These are phyloP conservation scores for Tinea trinotella DNA, from an alignment of 2,888 invertebrate species.

Conservation along the genomic window DNA sequence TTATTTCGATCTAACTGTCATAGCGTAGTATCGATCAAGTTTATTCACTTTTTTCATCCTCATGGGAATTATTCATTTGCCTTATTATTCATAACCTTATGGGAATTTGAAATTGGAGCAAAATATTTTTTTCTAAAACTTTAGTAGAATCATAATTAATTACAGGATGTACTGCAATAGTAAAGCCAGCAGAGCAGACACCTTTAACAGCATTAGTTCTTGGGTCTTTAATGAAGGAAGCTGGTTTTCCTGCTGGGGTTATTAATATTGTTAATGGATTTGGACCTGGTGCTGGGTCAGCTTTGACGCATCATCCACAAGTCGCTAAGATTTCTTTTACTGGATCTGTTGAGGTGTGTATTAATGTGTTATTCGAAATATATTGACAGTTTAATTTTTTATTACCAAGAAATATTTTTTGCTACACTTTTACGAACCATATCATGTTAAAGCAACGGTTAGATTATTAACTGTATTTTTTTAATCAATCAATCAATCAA, in stretches of 20 bases:
- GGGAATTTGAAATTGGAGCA: too few species aligned
- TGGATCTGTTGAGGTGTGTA: constrained; percentile 45
- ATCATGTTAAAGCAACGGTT: too few species aligned
- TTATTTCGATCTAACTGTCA: too few species aligned
- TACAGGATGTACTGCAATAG: constrained; percentile 81
- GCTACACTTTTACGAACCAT: too few species aligned
- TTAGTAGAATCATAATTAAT: neutral
- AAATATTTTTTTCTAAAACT: neutral
- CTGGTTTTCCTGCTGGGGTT: constrained; percentile 92
- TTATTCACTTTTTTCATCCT: too few species aligned
- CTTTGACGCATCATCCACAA: constrained; percentile 78
- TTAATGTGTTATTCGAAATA: neutral
- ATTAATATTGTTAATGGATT: constrained; percentile 91
- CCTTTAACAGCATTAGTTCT: constrained; percentile 89
- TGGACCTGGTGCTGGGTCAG: constrained; percentile 82
- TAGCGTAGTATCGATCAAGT: too few species aligned
- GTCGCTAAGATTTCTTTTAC: constrained; percentile 90
- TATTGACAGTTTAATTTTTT: too few species aligned
- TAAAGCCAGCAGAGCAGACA: constrained; percentile 96
- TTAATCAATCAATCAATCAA: too few species aligned
- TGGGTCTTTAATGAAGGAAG: constrained; percentile 85
- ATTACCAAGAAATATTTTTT: too few species aligned
- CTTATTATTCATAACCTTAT: too few species aligned
- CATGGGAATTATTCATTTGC: too few species aligned
- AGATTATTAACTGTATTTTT: too few species aligned